Conservation (phyloP, 2,888 invertebrate genomes). For the Apamea monoglypha region DNA sequence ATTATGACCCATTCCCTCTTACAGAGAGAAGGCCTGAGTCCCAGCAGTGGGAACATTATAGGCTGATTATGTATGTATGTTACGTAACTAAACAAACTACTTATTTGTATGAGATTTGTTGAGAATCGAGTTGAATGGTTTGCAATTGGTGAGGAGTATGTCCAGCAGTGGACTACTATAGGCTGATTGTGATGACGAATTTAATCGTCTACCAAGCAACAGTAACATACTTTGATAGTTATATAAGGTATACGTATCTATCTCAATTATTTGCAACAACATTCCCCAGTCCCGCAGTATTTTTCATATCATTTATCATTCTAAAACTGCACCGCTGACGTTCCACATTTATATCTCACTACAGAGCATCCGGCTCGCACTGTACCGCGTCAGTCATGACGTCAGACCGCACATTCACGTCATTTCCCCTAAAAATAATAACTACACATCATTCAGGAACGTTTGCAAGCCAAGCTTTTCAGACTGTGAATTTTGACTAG, state of each 20-base stretch:
- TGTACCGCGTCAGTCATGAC: conserved; percentile 54
- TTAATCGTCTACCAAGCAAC: background rate
- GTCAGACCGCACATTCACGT: conserved; percentile 57
- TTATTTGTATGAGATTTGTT: too few species aligned
- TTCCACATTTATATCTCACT: conserved; percentile 42
- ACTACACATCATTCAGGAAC: conserved; percentile 62
- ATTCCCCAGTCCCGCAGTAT: conserved; percentile 5
- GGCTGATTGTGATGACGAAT: background rate
- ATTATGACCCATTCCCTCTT: too few species aligned
- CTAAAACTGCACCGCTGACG: conserved; percentile 47
- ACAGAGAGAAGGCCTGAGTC: too few species aligned
- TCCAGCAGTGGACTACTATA: background rate
- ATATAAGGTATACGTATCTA: background rate
- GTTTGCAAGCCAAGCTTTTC: conserved; percentile 59
- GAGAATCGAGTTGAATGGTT: too few species aligned
- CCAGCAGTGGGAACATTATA: too few species aligned
- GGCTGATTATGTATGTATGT: too few species aligned
- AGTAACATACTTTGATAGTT: background rate
- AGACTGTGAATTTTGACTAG: conserved; percentile 59
- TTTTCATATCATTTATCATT: conserved; percentile 45
- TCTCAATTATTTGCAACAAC: conserved; percentile 16
- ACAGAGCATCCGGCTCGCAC: conserved; percentile 35
- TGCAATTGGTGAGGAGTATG: background rate
- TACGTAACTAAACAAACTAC: too few species aligned
- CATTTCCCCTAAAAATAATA: conserved; percentile 70